phyloP scores from a whole-genome alignment of 2,113 vertebrate species.

The Glaucomys volans region DNA sequence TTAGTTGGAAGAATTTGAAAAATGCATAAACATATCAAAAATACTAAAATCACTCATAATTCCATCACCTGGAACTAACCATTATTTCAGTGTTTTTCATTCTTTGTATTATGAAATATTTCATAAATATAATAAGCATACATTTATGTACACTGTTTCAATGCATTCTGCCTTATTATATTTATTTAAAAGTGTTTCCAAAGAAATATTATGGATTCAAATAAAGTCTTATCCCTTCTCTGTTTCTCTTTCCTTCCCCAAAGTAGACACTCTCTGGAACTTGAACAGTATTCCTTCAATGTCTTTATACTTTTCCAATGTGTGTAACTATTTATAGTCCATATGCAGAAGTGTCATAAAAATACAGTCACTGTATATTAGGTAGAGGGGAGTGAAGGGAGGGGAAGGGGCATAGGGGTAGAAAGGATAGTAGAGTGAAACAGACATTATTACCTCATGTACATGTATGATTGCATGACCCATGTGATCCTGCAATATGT shows the following conservation, averaged over 20 bases:
- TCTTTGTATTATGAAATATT: constrained; percentile 1
- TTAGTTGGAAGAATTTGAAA: constrained; percentile 24
- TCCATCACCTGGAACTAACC: neutral
- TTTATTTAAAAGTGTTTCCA: neutral
- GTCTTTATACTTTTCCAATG: neutral
- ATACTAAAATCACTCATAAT: neutral
- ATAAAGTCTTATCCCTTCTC: neutral
- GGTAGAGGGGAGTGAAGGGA: too few species aligned
- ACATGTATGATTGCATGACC: too few species aligned
- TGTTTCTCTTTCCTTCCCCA: neutral
- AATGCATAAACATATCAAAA: neutral
- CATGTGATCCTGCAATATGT: too few species aligned
- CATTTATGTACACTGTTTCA: neutral
- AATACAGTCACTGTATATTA: too few species aligned
- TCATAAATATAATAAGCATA: neutral
- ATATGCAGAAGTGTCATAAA: neutral
- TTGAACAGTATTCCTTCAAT: too few species aligned
- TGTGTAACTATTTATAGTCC: neutral
- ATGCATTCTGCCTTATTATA: constrained; percentile 10
- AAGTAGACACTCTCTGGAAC: neutral
- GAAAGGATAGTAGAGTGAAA: too few species aligned
- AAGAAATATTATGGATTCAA: neutral
- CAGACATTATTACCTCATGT: too few species aligned
- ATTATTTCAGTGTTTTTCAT: constrained; percentile 1
- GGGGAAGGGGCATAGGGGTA: too few species aligned